Percentiles rank a stretch among this genome's conserved stretches.
Conservation (phyloP, 2,113 vertebrate genomes). For the Nettapus auritus region DNA sequence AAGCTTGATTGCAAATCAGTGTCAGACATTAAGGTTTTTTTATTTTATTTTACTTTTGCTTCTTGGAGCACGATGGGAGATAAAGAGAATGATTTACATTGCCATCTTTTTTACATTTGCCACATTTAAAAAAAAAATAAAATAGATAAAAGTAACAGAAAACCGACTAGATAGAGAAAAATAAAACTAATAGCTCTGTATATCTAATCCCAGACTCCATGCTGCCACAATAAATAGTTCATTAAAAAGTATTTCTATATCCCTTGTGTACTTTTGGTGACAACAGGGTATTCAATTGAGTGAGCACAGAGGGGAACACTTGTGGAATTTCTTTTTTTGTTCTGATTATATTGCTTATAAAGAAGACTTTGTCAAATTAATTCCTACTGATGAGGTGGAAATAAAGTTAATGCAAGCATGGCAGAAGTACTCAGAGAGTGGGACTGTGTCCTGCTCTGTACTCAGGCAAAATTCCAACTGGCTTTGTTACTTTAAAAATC, state of each 20-base stretch:
- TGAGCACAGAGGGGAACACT: constrained; percentile 35
- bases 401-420: neutral
- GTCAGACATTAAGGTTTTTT: neutral
- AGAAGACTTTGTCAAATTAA: constrained; percentile 32
- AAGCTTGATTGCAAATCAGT: constrained; percentile 38
- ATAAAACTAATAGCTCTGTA: neutral
- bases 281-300: constrained; percentile 12
- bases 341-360: constrained; percentile 38
- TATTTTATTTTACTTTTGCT: neutral
- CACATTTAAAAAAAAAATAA: too few relatives aligned
- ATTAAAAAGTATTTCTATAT: constrained; percentile 43
- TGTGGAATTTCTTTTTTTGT: neutral
- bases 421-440: neutral
- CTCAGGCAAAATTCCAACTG: neutral
- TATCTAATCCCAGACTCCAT: constrained; percentile 11
- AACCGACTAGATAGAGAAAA: neutral
- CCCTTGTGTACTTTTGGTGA: constrained; percentile 10
- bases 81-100: neutral
- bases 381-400: neutral
- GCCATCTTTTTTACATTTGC: constrained; percentile 4
- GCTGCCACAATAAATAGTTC: constrained; percentile 38
- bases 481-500: neutral
- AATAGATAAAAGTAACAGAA: constrained; percentile 11
- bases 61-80: neutral
- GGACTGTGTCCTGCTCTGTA: neutral